These are phyloP conservation scores for Petroica traversi DNA, from an alignment of 2,113 vertebrate species.

Conservation along the genomic window DNA sequence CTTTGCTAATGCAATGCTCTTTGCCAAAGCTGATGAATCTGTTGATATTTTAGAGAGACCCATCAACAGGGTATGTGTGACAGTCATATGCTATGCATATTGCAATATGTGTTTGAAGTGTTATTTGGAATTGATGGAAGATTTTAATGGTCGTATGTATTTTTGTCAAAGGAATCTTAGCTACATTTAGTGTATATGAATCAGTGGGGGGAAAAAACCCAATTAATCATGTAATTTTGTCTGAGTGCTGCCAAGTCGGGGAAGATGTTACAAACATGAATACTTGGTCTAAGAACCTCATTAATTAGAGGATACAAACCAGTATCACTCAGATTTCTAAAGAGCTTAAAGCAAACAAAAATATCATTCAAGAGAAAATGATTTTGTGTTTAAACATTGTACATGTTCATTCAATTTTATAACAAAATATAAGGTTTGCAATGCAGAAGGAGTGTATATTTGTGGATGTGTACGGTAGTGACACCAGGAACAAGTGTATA, in stretches of 20 bases:
- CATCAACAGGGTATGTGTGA: not conserved
- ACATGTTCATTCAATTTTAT: not conserved
- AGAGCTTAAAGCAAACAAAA: not conserved
- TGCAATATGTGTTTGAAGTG: not conserved
- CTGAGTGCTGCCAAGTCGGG: not conserved
- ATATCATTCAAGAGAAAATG: not conserved
- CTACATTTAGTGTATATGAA: not conserved
- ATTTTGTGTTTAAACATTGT: not conserved
- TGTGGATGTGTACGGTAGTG: not conserved
- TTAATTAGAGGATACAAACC: not conserved
- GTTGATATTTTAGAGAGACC: not conserved
- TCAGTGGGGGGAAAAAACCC: not conserved
- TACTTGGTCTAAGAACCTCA: not conserved
- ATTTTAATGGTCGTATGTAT: not conserved
- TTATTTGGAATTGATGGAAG: not conserved
- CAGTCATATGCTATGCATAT: not conserved
- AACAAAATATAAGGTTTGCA: not conserved
- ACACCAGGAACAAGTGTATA: no score
- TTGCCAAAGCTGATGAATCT: conserved; percentile 12
- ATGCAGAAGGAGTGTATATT: not conserved
- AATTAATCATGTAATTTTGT: not conserved
- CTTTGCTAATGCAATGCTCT: not conserved
- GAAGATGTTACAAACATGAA: not conserved
- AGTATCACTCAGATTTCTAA: not conserved
- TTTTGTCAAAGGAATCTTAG: not conserved